Percentiles rank a stretch among this genome's conserved stretches.
phyloP scores from a whole-genome alignment of 2,797 vertebrate species.

The Pampus argenteus region DNA sequence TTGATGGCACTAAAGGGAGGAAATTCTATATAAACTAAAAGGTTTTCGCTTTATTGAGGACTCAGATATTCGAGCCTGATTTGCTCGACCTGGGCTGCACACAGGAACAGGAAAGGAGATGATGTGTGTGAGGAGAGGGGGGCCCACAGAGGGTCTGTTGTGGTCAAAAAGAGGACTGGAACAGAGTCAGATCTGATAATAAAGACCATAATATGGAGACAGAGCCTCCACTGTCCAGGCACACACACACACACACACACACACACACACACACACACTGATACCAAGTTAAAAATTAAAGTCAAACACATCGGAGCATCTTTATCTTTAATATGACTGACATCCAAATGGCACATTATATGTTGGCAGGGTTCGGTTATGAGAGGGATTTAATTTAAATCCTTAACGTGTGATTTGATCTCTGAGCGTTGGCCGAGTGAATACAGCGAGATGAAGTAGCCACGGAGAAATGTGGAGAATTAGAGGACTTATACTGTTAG shows the following conservation, averaged over 20 bases:
- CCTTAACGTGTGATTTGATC: background rate
- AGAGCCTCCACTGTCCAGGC: slow-evolving; percentile 29
- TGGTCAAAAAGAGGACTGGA: slow-evolving; percentile 29
- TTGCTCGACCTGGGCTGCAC: slow-evolving; percentile 25
- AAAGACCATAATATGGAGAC: slow-evolving; percentile 10
- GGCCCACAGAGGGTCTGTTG: slow-evolving; percentile 15
- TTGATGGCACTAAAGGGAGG: slow-evolving; percentile 6
- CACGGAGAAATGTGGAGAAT: background rate
- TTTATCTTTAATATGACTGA: background rate
- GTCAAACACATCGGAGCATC: too few species aligned
- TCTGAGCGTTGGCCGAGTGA: background rate
- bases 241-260: background rate
- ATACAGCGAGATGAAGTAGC: background rate
- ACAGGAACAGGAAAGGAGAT: slow-evolving; percentile 56
- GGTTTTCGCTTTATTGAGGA: slow-evolving; percentile 43
- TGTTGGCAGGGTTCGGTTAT: background rate
- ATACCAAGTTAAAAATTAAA: background rate
- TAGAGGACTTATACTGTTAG: background rate
- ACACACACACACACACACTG: background rate
- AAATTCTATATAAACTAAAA: slow-evolving; percentile 45
- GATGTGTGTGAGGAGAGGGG: slow-evolving; percentile 7
- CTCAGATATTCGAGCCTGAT: slow-evolving; percentile 36
- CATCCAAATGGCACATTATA: background rate
- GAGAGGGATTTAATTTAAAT: background rate
- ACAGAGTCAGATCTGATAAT: slow-evolving; percentile 40